Evolutionary conservation across 2,797 vertebrate species (phyloP).

Genomic region (Chaunax sp.): DNA sequence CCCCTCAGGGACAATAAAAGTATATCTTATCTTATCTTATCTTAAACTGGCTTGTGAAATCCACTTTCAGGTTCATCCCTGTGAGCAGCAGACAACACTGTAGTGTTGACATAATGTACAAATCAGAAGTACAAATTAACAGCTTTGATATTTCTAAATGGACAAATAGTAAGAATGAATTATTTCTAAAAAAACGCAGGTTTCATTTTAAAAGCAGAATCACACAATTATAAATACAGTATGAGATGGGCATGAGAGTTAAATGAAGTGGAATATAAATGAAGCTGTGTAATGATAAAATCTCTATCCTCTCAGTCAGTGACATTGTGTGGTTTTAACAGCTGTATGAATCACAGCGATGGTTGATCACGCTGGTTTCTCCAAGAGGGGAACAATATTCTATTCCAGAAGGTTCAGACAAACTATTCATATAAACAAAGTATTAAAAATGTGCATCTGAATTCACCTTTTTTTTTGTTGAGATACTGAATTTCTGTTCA

Average conservation of each 20-base stretch:
- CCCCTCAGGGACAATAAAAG: too few species aligned
- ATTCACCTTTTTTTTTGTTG: constrained; percentile 19
- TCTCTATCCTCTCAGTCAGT: not conserved
- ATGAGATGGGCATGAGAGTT: too few species aligned
- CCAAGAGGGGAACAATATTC: not conserved
- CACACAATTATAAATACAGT: not conserved
- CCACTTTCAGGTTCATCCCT: not conserved
- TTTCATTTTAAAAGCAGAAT: not conserved
- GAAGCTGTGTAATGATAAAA: not conserved
- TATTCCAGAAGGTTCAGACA: not conserved
- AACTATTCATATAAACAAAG: not conserved
- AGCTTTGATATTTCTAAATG: not conserved
- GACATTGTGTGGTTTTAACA: not conserved
- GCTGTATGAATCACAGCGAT: not conserved
- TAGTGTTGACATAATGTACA: not conserved
- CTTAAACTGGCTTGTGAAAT: too few species aligned
- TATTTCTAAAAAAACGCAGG: not conserved
- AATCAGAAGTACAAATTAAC: not conserved
- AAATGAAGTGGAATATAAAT: not conserved
- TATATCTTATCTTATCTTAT: too few species aligned
- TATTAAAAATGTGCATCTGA: not conserved
- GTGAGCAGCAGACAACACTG: too few species aligned
- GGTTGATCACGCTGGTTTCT: not conserved
- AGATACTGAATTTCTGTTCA: constrained; percentile 18
- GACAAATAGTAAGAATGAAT: not conserved